Base-by-base conservation (phyloP, 2,888 invertebrate species). In the Pseudeuparius sepicola region DNA sequence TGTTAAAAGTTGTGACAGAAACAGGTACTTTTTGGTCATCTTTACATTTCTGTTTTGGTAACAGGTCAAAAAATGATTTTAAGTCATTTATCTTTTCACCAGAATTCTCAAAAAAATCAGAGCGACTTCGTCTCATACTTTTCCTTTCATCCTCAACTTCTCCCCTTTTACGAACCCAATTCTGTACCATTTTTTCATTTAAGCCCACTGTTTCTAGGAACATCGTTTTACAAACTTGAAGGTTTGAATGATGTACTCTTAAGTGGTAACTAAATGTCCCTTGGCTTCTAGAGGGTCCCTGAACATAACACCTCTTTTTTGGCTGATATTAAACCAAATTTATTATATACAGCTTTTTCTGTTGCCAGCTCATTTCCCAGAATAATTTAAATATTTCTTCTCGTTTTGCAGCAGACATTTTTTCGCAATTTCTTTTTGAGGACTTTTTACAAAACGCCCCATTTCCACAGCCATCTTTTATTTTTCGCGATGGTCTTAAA, bases 181-280 rank as follows among this genome's bases (percentile, higher is more conserved):
- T 16, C 9, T 13, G 30, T 2, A 38, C 38, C 31, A 35, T 30
- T 18, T 12, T 30, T 23, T 38, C 30, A 7, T 31, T 31, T 31
- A 38, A 24, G 13, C 31, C 25, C 18, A 38, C 20, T 2, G 34
- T 35, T 7, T 12, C 7, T 4, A 39, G 16, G 11, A 40, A 40
- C 33, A 33, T 31, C 17, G 15, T 32, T 13, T 37, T 40, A 29
- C 34, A 39, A 4, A 39, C 17, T 15, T 30, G 30, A 5, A 13
- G 30, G 9, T 30, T 30, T 3, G 7, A n/a, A 6, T 27, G 10
- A 14, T 35, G n/a, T 3, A 26, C 3, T 29, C 18, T 35, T 11
- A 39, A 25, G 11, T 34, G 24, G 27, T 39, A 39, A 15, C 12
- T n/a, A 18, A 25, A 39, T 31, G 35, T 24, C 4, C 39, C 35